These are phyloP conservation scores for Gymnoscopelus braueri DNA, from an alignment of 2,797 vertebrate species.

Conservation along the genomic window DNA sequence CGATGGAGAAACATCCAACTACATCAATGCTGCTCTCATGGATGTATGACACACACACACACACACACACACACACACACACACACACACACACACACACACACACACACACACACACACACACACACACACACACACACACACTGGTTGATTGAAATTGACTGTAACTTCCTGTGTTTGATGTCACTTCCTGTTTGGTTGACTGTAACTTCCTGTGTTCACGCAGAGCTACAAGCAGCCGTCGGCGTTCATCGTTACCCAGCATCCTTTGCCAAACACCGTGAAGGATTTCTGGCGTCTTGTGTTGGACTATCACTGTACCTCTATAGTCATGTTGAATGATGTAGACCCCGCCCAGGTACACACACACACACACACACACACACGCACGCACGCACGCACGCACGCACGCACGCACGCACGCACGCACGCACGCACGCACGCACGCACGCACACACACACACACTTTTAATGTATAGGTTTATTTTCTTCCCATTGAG, in stretches of 20 bases:
- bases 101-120: no score
- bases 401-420: constrained; percentile 5
- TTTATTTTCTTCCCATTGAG: no score
- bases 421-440: not conserved
- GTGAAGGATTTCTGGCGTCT: constrained; percentile 99
- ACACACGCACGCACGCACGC: constrained; percentile 19
- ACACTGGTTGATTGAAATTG: no score
- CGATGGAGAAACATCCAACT: constrained; percentile 61
- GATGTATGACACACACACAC: not conserved
- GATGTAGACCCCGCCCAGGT: constrained; percentile 97
- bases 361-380: constrained; percentile 20
- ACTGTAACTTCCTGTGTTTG: no score
- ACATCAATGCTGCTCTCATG: constrained; percentile 2
- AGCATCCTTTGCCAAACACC: constrained; percentile 97
- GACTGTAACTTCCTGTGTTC: not conserved
- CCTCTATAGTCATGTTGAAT: constrained; percentile 96
- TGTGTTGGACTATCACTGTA: constrained; percentile 97
- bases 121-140: no score
- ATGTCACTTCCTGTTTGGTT: no score
- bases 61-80: no score
- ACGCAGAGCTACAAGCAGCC: constrained; percentile 97
- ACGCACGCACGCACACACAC: no score
- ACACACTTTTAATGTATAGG: no score
- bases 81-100: no score
- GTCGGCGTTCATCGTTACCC: constrained; percentile 96